Evolutionary conservation across 2,888 invertebrate genomes (phyloP).

Genomic region (Branchellion lobata): DNA sequence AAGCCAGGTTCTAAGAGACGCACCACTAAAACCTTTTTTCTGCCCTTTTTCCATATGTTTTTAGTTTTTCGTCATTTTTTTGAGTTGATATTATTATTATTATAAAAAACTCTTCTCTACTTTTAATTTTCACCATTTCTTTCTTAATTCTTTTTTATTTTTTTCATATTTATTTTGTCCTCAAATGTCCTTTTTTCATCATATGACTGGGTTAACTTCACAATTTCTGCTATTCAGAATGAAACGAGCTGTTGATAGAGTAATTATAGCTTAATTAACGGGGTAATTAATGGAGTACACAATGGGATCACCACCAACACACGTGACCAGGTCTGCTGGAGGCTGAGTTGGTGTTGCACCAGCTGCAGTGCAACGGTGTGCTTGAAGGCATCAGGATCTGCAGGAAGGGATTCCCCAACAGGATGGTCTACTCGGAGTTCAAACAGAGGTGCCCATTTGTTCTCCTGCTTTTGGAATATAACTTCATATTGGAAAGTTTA

Average conservation of each 20-base stretch:
- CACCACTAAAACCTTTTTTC: too few species aligned
- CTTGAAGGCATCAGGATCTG: constrained; percentile 99
- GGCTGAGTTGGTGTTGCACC: constrained; percentile 97
- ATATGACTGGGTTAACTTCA: too few species aligned
- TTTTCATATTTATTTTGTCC: too few species aligned
- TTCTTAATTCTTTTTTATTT: too few species aligned
- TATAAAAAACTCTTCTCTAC: not conserved
- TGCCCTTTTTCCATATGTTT: not conserved
- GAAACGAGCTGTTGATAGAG: not conserved
- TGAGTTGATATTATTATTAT: not conserved
- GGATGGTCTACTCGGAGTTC: constrained; percentile 99
- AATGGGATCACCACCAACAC: too few species aligned
- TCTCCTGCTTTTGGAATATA: not conserved
- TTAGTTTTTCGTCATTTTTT: not conserved
- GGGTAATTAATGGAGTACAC: too few species aligned
- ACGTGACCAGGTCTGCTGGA: constrained; percentile 80
- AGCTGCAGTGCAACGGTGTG: constrained; percentile 99
- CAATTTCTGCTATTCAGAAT: too few species aligned
- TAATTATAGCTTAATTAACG: too few species aligned
- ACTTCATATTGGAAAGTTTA: too few species aligned
- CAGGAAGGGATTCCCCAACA: constrained; percentile 98
- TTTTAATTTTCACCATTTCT: too few species aligned
- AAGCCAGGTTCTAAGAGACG: constrained; percentile 55
- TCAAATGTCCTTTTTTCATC: too few species aligned
- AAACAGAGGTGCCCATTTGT: constrained; percentile 80